Conservation (phyloP, 2,888 invertebrate genomes). For the Rhaphigaster nebulosa region DNA sequence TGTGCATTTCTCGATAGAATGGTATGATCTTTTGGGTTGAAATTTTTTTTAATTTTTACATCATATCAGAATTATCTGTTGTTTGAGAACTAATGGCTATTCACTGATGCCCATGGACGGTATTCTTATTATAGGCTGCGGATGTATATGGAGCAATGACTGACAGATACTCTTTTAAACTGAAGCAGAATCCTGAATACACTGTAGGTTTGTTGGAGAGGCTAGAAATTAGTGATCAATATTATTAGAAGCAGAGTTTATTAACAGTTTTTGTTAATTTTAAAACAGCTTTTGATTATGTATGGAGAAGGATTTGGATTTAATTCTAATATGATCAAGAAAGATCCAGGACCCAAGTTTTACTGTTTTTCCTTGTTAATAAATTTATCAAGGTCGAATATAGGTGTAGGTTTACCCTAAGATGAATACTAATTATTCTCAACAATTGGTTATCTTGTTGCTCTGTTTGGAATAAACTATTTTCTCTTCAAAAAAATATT, state of each 20-base stretch:
- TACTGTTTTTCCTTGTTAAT: neutral
- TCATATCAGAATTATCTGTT: neutral
- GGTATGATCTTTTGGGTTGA: neutral
- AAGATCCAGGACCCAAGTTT: neutral
- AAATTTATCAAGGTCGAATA: neutral
- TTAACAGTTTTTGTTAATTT: neutral
- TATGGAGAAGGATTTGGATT: neutral
- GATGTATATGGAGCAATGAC: neutral
- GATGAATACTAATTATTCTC: no score
- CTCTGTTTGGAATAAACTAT: no score
- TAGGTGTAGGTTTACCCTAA: no score
- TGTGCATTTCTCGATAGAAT: neutral
- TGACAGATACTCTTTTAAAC: no score
- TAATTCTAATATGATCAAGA: neutral
- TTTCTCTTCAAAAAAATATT: no score
- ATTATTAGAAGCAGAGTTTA: neutral
- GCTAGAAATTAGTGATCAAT: neutral
- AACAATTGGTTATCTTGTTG: no score
- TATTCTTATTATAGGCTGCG: neutral
- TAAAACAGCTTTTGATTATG: neutral
- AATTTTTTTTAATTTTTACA: neutral
- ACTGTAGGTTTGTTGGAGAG: neutral
- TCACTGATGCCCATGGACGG: neutral
- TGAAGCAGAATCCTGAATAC: neutral
- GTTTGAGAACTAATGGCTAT: neutral